Evolutionary conservation across 1,140 invertebrate species (phyloP), one percentile per base, ranked within the genome.

Genomic region (Paralvinella palmiformis): DNA sequence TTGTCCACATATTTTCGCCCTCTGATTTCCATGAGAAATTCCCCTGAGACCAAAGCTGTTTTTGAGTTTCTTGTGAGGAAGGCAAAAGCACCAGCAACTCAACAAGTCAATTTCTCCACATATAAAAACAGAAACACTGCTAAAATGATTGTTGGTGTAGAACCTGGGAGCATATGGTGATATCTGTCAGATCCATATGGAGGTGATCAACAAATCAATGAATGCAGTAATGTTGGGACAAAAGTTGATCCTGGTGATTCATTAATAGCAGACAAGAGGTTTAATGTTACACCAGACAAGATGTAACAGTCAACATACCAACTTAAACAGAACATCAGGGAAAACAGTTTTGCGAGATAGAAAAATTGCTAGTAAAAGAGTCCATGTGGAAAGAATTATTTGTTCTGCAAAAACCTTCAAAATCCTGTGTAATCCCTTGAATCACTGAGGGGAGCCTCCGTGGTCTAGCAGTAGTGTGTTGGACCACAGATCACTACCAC

Each of bases 91-190:
- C 36, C 66, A 4, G 35, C 55, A 20, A 33, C 50, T 15, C 64
- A 71, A 53, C 65, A 68, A 48, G 60, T 64, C 35, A 65, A 64
- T 7, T 72, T 72, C 37, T 67, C 64, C 36, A 53, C 52, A 0
- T 68, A 68, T 50, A 71, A 70, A 27, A 70, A 72, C 44, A 27
- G 61, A 22, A 41, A 53, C 37, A 66, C 67, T 52, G 32, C 65
- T 13, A 70, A 71, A 59, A 20, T 52, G 35, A 13, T 66, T 15
- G 44, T 68, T 24, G 70, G 64, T n/a, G 44, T 20, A 13, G 61
- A 59, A 13, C 62, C 68, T 72, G 74, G 59, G 4, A 31, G 61
- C 20, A 22, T 53, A 57, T 27, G 20, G 5, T 27, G 13, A 3
- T 60, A 60, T 60, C n/a, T 60, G 35, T 60, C 58, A 41, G 35